Base-by-base conservation (phyloP, 1,140 invertebrate genomes). In the Micrasema minimum region DNA sequence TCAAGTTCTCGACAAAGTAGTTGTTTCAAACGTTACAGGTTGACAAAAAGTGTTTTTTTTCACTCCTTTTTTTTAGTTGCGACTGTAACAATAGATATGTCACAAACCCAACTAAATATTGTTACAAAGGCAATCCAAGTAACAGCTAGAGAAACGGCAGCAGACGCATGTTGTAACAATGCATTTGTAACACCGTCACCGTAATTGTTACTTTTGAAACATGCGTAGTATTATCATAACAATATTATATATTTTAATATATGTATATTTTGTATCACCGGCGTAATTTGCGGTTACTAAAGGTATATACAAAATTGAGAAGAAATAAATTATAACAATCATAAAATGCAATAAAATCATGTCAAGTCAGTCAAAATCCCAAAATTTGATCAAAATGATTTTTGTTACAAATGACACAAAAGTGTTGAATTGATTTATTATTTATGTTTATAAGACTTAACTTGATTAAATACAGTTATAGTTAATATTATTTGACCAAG, bases 231-330 rank as follows among this genome's bases (percentile, higher is more conserved):
- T 57, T 57, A 37, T 35, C 12, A 41, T 59, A 38, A 59, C 14
- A 22, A 59, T 22, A 59, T 26, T 26, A 53, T 53, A 53, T 26
- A 48, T 53, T 26, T 23, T 22, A 26, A 53, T 53, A 53, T 53
- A 53, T 53, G 23, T 53, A 48, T 53, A 53, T 59, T 6, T 38
- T 35, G 7, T 31, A 59, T 35, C 55, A 16, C 26, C 55, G 20
- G 4, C 31, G 11, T 6, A 14, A 11, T 18, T 11, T 14, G 55
- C 26, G n/a, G 16, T 59, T 59, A 55, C 26, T 59, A 59, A 18
- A 41, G 55, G 16, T 59, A 59, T 59, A 41, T 59, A 59, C 55
- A 59, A 59, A 59, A 59, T 59, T 59, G 55, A 59, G 26, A 59
- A 59, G 31, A 59, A 59, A 59, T 41, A 0, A 41, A 20, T 2